A percentile compares a stretch with the other conserved stretches of the same genome.
These are phyloP conservation scores for Acanthopagrus latus DNA, from an alignment of 2,797 vertebrate genomes.

Conservation along the genomic window DNA sequence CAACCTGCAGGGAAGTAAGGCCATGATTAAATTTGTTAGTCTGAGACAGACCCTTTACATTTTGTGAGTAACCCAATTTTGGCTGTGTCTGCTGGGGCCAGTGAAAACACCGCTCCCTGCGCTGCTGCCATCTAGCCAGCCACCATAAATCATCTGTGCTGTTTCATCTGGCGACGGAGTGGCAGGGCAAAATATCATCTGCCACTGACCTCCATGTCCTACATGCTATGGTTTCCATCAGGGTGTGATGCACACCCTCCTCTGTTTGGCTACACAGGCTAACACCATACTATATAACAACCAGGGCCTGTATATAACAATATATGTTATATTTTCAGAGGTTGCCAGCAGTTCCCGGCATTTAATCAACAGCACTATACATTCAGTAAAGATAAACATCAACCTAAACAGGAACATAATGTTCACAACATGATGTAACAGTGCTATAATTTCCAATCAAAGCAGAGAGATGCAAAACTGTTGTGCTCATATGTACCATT, in stretches of 20 bases:
- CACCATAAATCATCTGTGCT: conserved; percentile 81
- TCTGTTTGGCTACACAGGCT: conserved; percentile 2
- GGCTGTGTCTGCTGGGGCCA: conserved; percentile 50
- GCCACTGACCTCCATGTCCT: conserved; percentile 74
- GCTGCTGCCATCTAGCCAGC: conserved; percentile 66
- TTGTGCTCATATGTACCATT: not conserved
- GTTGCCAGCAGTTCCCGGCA: not conserved
- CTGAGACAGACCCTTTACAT: conserved; percentile 77
- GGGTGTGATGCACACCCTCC: conserved; percentile 6
- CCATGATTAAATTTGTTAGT: conserved; percentile 81
- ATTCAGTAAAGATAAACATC: conserved; percentile 7
- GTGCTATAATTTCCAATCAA: not conserved
- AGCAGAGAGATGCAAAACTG: not conserved
- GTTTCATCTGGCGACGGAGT: conserved; percentile 67
- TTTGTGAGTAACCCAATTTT: conserved; percentile 74
- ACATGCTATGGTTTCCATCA: conserved; percentile 60
- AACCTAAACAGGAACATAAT: conserved; percentile 7
- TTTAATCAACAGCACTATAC: not conserved
- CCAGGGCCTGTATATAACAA: not conserved
- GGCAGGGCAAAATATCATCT: conserved; percentile 76
- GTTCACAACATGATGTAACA: not conserved
- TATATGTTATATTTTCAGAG: not conserved
- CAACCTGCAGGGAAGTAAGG: conserved; percentile 76
- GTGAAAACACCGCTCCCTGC: conserved; percentile 62
- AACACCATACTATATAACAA: conserved; percentile 8